Conservation (phyloP, 2,797 vertebrate genomes). For the Mormyrops boulengeri region DNA sequence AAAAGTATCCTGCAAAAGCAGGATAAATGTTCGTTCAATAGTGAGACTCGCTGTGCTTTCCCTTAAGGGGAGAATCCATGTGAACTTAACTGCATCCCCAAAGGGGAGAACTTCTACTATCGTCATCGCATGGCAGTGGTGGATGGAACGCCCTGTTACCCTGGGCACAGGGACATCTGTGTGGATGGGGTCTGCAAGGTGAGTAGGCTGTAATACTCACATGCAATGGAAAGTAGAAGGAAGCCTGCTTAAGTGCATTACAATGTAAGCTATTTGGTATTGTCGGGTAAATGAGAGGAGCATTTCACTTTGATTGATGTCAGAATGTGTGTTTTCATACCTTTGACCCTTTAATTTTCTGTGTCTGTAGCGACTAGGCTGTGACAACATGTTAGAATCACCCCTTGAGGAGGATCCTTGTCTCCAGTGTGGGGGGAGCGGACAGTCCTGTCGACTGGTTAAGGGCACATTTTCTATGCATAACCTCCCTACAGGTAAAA, state of each 20-base stretch:
- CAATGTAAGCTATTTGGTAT: background rate
- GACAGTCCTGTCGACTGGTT: constrained; percentile 72
- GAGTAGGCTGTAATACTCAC: constrained; percentile 25
- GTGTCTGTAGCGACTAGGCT: constrained; percentile 74
- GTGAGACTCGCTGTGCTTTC: constrained; percentile 15
- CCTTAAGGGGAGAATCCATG: constrained; percentile 80
- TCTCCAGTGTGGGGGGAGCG: constrained; percentile 82
- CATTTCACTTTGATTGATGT: background rate
- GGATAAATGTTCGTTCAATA: background rate
- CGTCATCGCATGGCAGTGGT: constrained; percentile 74
- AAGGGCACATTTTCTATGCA: constrained; percentile 68
- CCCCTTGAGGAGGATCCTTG: constrained; percentile 83
- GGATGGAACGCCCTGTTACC: constrained; percentile 87
- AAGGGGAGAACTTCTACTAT: constrained; percentile 90
- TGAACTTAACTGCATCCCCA: constrained; percentile 93
- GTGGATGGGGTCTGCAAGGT: constrained; percentile 86
- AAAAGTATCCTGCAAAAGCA: background rate
- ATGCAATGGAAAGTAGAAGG: background rate
- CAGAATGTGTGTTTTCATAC: background rate
- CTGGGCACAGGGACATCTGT: constrained; percentile 77
- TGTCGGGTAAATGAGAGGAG: background rate
- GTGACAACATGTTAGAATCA: constrained; percentile 84
- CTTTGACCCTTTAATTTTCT: background rate
- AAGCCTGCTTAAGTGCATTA: too few species aligned
- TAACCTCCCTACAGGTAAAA: constrained; percentile 72